A percentile compares a stretch with the other conserved stretches of the same genome.
These are phyloP conservation scores for Empis stercorea DNA, from an alignment of 2,888 invertebrate genomes.

Conservation along the genomic window DNA sequence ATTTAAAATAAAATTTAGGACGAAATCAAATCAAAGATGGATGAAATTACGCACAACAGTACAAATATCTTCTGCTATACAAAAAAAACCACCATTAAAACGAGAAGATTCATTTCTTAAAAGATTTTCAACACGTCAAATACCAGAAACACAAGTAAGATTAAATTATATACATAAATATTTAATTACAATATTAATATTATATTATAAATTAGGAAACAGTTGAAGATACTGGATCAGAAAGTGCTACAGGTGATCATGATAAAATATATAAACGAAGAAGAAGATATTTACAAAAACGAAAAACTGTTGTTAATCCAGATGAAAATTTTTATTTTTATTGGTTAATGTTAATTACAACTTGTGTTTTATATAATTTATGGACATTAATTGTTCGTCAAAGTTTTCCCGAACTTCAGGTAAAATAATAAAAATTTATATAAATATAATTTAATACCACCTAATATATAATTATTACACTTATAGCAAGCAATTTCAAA, in stretches of 20 bases:
- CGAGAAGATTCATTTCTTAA: slow-evolving; percentile 88
- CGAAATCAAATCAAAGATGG: slow-evolving; percentile 90
- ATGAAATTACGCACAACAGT: slow-evolving; percentile 91
- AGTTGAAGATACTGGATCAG: slow-evolving; percentile 57
- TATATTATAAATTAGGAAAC: slow-evolving; percentile 33
- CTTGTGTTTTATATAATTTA: slow-evolving; percentile 85
- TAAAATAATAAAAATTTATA: slow-evolving; percentile 21
- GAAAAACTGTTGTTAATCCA: slow-evolving; percentile 79
- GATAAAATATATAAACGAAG: slow-evolving; percentile 46
- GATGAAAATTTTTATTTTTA: slow-evolving; percentile 94
- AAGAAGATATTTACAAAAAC: slow-evolving; percentile 55
- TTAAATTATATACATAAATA: background rate
- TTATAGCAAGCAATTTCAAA: slow-evolving; percentile 40
- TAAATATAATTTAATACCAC: no score
- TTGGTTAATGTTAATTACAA: slow-evolving; percentile 81
- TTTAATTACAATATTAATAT: slow-evolving; percentile 1
- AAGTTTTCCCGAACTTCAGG: slow-evolving; percentile 84
- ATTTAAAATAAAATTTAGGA: slow-evolving; percentile 41
- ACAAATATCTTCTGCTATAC: slow-evolving; percentile 79
- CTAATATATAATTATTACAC: no score
- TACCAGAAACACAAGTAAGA: slow-evolving; percentile 70
- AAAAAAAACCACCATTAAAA: slow-evolving; percentile 81
- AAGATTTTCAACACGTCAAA: slow-evolving; percentile 84
- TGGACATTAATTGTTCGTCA: slow-evolving; percentile 93
- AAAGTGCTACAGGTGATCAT: slow-evolving; percentile 48